Conservation (phyloP, 2,113 vertebrate genomes). For the Scortum barcoo region DNA sequence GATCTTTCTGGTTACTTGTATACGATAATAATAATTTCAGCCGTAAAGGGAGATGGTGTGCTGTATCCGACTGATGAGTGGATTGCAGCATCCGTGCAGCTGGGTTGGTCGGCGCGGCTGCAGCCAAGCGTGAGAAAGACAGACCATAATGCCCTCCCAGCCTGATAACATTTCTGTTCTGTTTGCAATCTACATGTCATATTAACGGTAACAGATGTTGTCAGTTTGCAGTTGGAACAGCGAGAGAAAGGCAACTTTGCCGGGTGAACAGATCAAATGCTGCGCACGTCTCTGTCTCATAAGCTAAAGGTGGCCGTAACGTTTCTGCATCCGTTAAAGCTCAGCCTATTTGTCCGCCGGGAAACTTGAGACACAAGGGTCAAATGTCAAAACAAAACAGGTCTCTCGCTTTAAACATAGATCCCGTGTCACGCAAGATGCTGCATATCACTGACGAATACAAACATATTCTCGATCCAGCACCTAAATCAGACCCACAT, state of each 20-base stretch:
- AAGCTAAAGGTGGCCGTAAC: background rate
- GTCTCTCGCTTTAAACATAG: background rate
- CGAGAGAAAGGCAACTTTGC: conserved; percentile 4
- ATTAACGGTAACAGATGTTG: conserved; percentile 22
- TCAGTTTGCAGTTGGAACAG: conserved; percentile 3
- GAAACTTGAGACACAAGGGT: background rate
- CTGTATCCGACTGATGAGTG: background rate
- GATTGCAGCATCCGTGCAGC: background rate
- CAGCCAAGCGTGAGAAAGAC: conserved; percentile 11
- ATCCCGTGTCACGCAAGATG: background rate
- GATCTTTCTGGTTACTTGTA: background rate
- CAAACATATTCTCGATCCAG: background rate
- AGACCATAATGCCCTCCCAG: background rate
- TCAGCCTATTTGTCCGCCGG: background rate
- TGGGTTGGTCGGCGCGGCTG: background rate
- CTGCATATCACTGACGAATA: background rate
- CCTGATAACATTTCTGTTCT: background rate
- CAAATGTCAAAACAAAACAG: background rate
- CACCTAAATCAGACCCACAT: conserved; percentile 19
- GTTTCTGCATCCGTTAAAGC: background rate
- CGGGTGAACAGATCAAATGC: conserved; percentile 10
- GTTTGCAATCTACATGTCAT: conserved; percentile 7
- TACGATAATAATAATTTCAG: background rate
- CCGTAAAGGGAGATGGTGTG: background rate
- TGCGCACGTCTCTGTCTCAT: background rate